Evolutionary conservation across 30 jellyfish, hydroid and myxozoan species (phyloP), one percentile per base, ranked within the genome.

Genomic region (Pseudorhiza aurosa): DNA sequence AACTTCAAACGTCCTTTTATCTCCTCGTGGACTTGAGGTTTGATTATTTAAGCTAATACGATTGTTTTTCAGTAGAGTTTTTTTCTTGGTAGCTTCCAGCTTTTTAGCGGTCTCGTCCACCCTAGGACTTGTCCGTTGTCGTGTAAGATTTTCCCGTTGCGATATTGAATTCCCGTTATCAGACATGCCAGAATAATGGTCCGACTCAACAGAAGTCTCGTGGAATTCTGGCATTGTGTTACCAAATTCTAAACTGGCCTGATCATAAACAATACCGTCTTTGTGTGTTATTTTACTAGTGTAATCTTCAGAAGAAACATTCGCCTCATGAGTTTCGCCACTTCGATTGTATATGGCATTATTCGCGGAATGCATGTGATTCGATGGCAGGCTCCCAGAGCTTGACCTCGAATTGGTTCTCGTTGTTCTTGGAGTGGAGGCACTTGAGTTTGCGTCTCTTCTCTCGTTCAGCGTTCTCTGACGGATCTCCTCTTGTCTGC

Each of bases 401-500:
- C 74, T 35, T 73, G 86, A 33, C 40, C 75, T 30, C 45, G 67
- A 56, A 45, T 36, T 37, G 37, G 62, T 51, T 53, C 75, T 73
- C n/a, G 59, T 29, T 25, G 86, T 50, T 50, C 75, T 73, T 35
- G 77, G 77, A 1, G 39, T 64, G 32, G 59, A 30, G 12, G 7
- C 27, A 33, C 25, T 64, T 12, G 77, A 64, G n/a, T 21, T 11
- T 15, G n/a, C 56, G 26, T 32, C 56, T 12, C 27, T n/a, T n/a
- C 18, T 39, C 35, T 30, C 37, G 2, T 25, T n/a, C 2, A 33
- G 1, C 35, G 24, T 62, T 14, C 72, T 43, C 59, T 53, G 62
- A 19, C 50, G 75, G 32, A 73, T 35, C 40, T 73, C 86, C 40
- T 73, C 86, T 73, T 73, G 86, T 26, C 86, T 73, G 75, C 86